Evolutionary conservation across 2,797 vertebrate genomes (phyloP).

Genomic region (Otus scops): DNA sequence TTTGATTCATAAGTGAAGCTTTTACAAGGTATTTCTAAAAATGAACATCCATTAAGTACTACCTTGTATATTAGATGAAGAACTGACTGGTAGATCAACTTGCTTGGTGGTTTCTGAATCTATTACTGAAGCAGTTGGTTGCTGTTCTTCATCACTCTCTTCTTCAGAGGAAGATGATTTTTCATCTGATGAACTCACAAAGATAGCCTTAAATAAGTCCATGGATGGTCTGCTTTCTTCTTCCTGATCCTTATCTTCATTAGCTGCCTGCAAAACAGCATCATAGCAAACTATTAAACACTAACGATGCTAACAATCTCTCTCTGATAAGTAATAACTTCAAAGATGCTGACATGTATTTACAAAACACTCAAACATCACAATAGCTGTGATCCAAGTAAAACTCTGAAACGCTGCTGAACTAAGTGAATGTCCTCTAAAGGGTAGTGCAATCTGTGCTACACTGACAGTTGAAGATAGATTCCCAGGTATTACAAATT

Average conservation of each 20-base stretch:
- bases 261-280: constrained; percentile 12
- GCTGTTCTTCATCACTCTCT: constrained; percentile 73
- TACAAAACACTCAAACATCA: not conserved
- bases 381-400: not conserved
- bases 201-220: constrained; percentile 96
- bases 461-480: not conserved
- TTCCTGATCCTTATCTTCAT: constrained; percentile 39
- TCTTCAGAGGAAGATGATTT: constrained; percentile 88
- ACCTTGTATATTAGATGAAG: constrained; percentile 45
- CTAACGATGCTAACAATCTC: not conserved
- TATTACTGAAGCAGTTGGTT: not conserved
- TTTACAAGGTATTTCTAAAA: not conserved
- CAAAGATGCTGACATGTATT: not conserved
- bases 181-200: constrained; percentile 90
- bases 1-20: not conserved
- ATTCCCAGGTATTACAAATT: not conserved
- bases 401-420: not conserved
- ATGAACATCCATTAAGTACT: not conserved
- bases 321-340: not conserved
- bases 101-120: not conserved
- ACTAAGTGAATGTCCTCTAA: not conserved
- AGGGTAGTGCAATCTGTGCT: not conserved
- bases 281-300: not conserved
- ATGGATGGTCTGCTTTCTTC: constrained; percentile 87
- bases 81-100: not conserved